phyloP scores from a whole-genome alignment of 2,113 vertebrate species.

The Gymnorhina tibicen region DNA sequence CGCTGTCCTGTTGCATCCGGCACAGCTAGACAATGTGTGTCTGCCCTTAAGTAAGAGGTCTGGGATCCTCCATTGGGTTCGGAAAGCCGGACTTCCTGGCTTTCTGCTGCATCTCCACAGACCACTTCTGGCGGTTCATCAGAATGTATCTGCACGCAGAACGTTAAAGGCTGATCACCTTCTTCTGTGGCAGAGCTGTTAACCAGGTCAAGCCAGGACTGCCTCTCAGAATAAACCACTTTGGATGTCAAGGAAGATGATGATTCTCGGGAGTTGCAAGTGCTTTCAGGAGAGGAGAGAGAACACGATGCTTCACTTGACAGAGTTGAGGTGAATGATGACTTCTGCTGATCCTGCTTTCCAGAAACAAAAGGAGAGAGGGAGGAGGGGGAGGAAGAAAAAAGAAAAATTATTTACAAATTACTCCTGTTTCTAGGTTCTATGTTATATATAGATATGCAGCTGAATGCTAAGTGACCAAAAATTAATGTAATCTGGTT shows the following conservation, averaged over 20 bases:
- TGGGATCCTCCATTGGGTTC: background rate
- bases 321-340: conserved; percentile 74
- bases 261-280: conserved; percentile 72
- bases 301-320: conserved; percentile 77
- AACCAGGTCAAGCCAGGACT: conserved; percentile 81
- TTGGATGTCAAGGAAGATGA: conserved; percentile 77
- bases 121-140: background rate
- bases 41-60: conserved; percentile 35
- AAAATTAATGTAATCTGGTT: background rate
- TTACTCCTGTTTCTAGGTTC: background rate
- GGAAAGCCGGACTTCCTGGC: background rate
- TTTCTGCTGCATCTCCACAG: background rate
- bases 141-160: conserved; percentile 73
- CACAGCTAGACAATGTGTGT: conserved; percentile 39
- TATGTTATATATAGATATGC: background rate
- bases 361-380: background rate
- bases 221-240: conserved; percentile 64
- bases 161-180: conserved; percentile 64
- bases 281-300: conserved; percentile 79
- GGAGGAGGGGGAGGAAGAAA: fast-evolving
- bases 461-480: background rate
- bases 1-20: conserved; percentile 11
- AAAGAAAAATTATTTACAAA: background rate
- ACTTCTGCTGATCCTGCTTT: conserved; percentile 61
- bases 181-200: conserved; percentile 64